Base-by-base conservation (phyloP, 2,797 vertebrate genomes). In the Bufotes viridis region DNA sequence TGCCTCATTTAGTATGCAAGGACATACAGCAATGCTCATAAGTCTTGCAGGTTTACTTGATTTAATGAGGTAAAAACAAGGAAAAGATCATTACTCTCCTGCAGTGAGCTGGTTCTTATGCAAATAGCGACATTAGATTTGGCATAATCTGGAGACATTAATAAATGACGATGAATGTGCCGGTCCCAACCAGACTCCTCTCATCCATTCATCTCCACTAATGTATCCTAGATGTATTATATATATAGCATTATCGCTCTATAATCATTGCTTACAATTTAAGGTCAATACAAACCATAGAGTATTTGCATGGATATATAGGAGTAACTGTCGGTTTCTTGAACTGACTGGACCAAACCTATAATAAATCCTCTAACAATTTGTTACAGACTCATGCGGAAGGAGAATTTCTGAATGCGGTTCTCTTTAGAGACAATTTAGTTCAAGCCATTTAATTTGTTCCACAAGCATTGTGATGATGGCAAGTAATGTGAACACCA, bases 11-110 rank as follows among this genome's bases (percentile, higher is more conserved):
- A 58, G 12, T 79, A 17, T 58, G 51, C 2, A 17, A 57, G 78
- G 78, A 34, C 55, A 26, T 10, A 55, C 0, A 26, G 76, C 24
- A 26, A 57, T 58, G 55, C 15, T 29, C 12, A 79, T 24, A 79
- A 58, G 78, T 79, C 55, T 29, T 79, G 15, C 55, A 58, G 26
- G 24, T 58, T 4, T 20, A 58, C 55, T 12, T 60, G 53, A 24
- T 58, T 12, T 79, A 79, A 79, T 60, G 78, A 79, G 55, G 53
- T 60, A 79, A 58, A 55, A 57, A 29, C 15, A 26, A 78, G 76
- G n/a, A 57, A 58, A 26, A 29, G 24, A 7, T 60, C 78, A 60
- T 79, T 79, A 58, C 24, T 58, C 24, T 58, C 15, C 7, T 18
- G 78, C 15, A 34, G 78, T 60, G 55, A 58, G 15, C 57, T 26